Conservation (phyloP, 2,797 vertebrate species). For the Fistularia commersonii region DNA sequence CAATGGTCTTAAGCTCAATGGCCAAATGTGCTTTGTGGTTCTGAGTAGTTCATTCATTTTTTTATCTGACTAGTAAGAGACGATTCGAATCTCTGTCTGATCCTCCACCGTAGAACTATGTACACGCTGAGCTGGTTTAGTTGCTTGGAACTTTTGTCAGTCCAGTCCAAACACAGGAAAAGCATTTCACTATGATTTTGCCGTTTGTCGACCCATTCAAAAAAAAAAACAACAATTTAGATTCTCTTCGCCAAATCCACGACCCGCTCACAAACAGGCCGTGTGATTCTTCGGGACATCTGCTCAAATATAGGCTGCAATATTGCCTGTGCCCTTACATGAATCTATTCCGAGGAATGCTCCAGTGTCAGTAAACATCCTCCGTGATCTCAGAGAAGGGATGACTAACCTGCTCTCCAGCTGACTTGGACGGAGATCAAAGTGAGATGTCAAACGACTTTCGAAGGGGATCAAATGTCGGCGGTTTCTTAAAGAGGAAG, state of each 20-base stretch:
- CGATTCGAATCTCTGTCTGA: too few relatives aligned
- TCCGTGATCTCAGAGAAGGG: slow-evolving; percentile 31
- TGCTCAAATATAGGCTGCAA: too few relatives aligned
- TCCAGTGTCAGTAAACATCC: slow-evolving; percentile 48
- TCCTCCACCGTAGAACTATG: too few relatives aligned
- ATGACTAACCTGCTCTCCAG: slow-evolving; percentile 65
- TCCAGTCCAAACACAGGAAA: too few relatives aligned
- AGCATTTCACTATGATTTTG: too few relatives aligned
- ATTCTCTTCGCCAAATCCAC: too few relatives aligned
- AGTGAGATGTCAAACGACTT: slow-evolving; percentile 45
- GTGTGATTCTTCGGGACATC: too few relatives aligned
- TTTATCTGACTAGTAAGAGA: background rate
- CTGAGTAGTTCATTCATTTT: background rate
- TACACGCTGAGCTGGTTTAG: too few relatives aligned
- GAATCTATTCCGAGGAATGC: slow-evolving; percentile 16
- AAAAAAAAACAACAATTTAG: too few relatives aligned
- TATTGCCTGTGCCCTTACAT: background rate
- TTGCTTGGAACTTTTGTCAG: too few relatives aligned
- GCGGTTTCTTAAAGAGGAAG: slow-evolving; percentile 65
- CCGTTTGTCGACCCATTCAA: too few relatives aligned
- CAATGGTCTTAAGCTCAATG: background rate
- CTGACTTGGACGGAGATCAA: slow-evolving; percentile 62
- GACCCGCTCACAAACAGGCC: too few relatives aligned
- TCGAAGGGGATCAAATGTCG: slow-evolving; percentile 54
- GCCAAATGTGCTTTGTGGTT: background rate